A percentile compares a stretch with the other conserved stretches of the same genome.
These are phyloP conservation scores for Sylvilagus bachmani DNA, from an alignment of 2,113 vertebrate genomes.

Conservation along the genomic window DNA sequence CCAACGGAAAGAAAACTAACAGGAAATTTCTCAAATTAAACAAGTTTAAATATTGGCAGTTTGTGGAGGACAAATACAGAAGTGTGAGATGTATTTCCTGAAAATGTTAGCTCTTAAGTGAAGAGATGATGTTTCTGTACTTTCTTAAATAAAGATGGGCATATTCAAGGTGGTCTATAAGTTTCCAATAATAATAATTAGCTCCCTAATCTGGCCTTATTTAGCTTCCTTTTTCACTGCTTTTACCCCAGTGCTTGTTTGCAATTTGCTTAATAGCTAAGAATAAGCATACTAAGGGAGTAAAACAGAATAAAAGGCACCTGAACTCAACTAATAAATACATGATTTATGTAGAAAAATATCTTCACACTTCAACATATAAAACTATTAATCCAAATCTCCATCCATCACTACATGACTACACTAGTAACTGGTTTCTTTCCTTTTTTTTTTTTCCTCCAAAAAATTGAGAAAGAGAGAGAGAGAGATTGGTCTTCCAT, in stretches of 20 bases:
- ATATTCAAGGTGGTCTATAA: slow-evolving; percentile 22
- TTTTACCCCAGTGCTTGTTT: slow-evolving; percentile 34
- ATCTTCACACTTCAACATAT: not conserved
- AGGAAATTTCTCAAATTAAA: slow-evolving; percentile 59
- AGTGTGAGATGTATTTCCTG: slow-evolving; percentile 46
- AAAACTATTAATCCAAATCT: not conserved
- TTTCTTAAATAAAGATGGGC: slow-evolving; percentile 50
- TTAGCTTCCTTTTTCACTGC: slow-evolving; percentile 50
- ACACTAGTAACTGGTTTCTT: not conserved
- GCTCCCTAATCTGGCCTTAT: slow-evolving; percentile 59
- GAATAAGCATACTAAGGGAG: not conserved
- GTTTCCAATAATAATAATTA: slow-evolving; percentile 76
- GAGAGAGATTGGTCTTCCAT: no score
- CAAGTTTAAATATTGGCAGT: slow-evolving; percentile 41
- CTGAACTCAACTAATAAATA: slow-evolving; percentile 24
- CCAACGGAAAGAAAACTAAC: slow-evolving; percentile 2
- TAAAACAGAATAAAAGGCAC: slow-evolving; percentile 8
- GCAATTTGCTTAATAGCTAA: slow-evolving; percentile 11
- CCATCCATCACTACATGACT: not conserved
- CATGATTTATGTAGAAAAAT: not conserved
- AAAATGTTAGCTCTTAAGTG: slow-evolving; percentile 41
- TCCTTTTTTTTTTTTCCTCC: not conserved
- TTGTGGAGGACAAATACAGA: not conserved
- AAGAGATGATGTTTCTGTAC: not conserved
- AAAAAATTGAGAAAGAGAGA: no score